A percentile compares a stretch with the other conserved stretches of the same genome.
Evolutionary conservation across 2,888 invertebrate genomes (phyloP).

Genomic region (Brachyptera risi): DNA sequence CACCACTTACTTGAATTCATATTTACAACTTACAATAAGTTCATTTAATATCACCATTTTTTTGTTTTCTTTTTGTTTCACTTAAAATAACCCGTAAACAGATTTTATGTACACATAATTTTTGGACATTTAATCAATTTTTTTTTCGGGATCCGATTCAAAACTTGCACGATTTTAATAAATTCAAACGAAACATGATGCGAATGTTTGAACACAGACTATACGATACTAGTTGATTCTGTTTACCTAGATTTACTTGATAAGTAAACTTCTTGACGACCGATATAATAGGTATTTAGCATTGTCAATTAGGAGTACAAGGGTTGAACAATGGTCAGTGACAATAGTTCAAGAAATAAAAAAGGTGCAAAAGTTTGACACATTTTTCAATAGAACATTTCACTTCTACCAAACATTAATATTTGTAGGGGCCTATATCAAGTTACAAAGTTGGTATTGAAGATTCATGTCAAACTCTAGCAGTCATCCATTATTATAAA

Average conservation of each 20-base stretch:
- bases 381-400: neutral
- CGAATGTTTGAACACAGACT: neutral
- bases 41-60: conserved; percentile 28
- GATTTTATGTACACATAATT: conserved; percentile 29
- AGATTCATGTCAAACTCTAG: too few relatives aligned
- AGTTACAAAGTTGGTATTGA: too few relatives aligned
- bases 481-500: too few relatives aligned
- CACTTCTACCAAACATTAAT: too few relatives aligned
- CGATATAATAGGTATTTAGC: too few relatives aligned
- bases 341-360: neutral
- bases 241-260: neutral
- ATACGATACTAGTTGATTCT: too few relatives aligned
- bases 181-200: conserved; percentile 7
- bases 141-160: neutral
- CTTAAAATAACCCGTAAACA: conserved; percentile 32
- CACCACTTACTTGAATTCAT: conserved; percentile 21
- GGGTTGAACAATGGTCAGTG: too few relatives aligned
- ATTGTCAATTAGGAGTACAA: too few relatives aligned
- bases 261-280: too few relatives aligned
- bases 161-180: conserved; percentile 9
- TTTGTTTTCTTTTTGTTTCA: conserved; percentile 27
- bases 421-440: too few relatives aligned
- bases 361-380: neutral
- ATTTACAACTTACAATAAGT: conserved; percentile 26
- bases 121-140: conserved; percentile 21